These are phyloP conservation scores for Neolamprologus devosi DNA, from an alignment of 2,113 vertebrate genomes.

Conservation along the genomic window DNA sequence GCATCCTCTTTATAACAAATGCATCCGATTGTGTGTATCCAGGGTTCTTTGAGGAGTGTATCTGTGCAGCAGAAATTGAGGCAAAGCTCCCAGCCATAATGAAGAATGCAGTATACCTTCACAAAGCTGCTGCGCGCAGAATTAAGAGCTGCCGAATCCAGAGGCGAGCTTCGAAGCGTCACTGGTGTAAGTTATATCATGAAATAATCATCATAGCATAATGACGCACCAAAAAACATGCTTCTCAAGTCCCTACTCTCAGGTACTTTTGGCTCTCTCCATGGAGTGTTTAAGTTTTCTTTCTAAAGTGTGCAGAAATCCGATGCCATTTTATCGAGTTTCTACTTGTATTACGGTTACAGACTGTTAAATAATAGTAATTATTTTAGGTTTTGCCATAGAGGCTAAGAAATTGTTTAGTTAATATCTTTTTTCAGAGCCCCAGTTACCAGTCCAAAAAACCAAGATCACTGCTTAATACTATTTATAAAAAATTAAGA, in stretches of 20 bases:
- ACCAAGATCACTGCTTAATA: rapidly evolving
- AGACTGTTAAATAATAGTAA: neutral
- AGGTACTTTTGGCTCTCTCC: neutral
- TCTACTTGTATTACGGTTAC: neutral
- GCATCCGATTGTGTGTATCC: neutral
- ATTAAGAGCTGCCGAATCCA: conserved; percentile 96
- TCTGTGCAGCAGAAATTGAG: conserved; percentile 89
- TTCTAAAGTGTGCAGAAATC: rapidly evolving
- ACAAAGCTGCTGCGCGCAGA: conserved; percentile 88
- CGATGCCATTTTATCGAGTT: neutral
- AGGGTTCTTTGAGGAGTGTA: conserved; percentile 98
- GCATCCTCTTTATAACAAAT: neutral
- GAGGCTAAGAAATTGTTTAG: neutral
- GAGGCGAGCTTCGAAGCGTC: conserved; percentile 76
- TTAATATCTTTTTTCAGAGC: neutral
- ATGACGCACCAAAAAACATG: neutral
- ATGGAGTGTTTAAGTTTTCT: neutral
- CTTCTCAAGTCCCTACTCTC: neutral
- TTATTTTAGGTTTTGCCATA: neutral
- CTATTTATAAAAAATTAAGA: neutral
- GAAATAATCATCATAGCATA: neutral
- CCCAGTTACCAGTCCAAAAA: neutral
- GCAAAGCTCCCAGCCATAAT: conserved; percentile 95
- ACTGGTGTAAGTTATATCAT: conserved; percentile 69
- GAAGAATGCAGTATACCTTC: conserved; percentile 97